A percentile compares a stretch with the other conserved stretches of the same genome.
phyloP scores from a whole-genome alignment of 2,113 vertebrate genomes.

The Asarcornis scutulata region DNA sequence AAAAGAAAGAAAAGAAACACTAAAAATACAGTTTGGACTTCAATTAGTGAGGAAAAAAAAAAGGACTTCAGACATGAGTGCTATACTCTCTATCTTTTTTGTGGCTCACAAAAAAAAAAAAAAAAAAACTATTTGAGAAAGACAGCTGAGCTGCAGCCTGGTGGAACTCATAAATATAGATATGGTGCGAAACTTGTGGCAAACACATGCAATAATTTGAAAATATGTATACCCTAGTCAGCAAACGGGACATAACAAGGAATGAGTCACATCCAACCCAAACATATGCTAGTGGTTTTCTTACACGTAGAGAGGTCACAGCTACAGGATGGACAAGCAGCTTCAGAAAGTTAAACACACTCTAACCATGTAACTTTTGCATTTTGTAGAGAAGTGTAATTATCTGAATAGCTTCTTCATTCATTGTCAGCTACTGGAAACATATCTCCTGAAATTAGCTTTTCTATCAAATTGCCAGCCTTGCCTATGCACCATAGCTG shows the following conservation, averaged over 20 bases:
- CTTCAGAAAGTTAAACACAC: not conserved
- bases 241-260: not conserved
- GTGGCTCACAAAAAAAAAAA: not conserved
- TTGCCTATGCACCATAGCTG: not conserved
- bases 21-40: constrained; percentile 28
- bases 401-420: not conserved
- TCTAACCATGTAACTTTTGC: not conserved
- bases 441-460: accelerated
- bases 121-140: not conserved
- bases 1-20: not conserved
- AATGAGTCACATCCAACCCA: not conserved
- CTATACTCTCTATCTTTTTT: not conserved
- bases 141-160: not conserved
- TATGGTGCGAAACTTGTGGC: not conserved
- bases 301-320: not conserved
- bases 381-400: not conserved
- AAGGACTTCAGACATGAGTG: not conserved
- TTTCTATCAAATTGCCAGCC: not conserved
- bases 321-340: not conserved
- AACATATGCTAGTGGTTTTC: not conserved
- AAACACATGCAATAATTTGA: not conserved
- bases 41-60: not conserved
- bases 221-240: not conserved
- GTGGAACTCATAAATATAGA: not conserved
- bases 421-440: not conserved